A percentile compares a stretch with the other conserved stretches of the same genome.
phyloP scores from a whole-genome alignment of 2,888 invertebrate species.

The Drosophila rellima region DNA sequence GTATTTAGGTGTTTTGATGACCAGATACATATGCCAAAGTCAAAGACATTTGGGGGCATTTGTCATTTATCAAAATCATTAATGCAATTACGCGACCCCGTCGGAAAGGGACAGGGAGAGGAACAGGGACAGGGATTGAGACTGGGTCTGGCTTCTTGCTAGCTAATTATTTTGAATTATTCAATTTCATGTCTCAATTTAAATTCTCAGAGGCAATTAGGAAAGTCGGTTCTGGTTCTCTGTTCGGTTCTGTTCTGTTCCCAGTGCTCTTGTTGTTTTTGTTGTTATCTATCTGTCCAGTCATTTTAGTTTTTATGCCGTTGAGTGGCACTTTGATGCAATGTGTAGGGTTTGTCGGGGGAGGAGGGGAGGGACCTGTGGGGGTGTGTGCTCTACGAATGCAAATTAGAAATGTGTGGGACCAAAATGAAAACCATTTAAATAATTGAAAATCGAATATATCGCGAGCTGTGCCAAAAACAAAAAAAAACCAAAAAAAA shows the following conservation, averaged over 20 bases:
- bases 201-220: conserved; percentile 78
- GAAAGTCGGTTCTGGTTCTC: conserved; percentile 55
- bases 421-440: conserved; percentile 77
- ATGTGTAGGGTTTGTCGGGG: conserved; percentile 18
- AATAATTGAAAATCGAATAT: conserved; percentile 82
- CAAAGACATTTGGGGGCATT: conserved; percentile 51
- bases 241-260: conserved; percentile 12
- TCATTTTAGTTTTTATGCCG: conserved; percentile 67
- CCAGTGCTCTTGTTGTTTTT: conserved; percentile 38
- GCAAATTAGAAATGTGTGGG: conserved; percentile 72
- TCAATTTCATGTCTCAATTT: conserved; percentile 85
- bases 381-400: conserved; percentile 46
- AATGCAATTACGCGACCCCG: conserved; percentile 74
- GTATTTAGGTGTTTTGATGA: conserved; percentile 20
- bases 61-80: conserved; percentile 81
- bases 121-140: not conserved
- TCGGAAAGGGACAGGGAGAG: conserved; percentile 5
- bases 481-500: conserved; percentile 26
- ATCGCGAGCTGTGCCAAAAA: conserved; percentile 54
- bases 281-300: conserved; percentile 57
- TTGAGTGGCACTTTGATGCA: conserved; percentile 78
- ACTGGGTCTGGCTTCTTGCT: conserved; percentile 33
- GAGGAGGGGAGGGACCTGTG: conserved; percentile 7
- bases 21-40: conserved; percentile 30
- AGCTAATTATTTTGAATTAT: conserved; percentile 85